phyloP scores from a whole-genome alignment of 2,888 invertebrate species.

The Stegana nigrithorax region DNA sequence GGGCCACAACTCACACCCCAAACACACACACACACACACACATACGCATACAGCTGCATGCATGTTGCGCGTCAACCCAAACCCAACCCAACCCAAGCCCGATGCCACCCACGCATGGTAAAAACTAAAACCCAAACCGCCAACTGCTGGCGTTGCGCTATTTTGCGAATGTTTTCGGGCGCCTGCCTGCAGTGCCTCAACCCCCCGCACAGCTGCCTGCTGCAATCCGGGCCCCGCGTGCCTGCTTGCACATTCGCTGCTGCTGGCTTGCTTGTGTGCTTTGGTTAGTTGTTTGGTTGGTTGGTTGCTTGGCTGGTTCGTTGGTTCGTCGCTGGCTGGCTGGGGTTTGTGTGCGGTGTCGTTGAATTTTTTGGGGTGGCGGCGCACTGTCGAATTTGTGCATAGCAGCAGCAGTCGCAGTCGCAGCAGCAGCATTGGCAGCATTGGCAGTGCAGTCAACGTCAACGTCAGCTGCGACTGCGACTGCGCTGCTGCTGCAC shows the following conservation, averaged over 20 bases:
- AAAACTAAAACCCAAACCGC: no score
- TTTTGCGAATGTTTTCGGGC: conserved; percentile 22
- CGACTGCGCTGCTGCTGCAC: background rate
- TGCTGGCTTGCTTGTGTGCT: conserved; percentile 21
- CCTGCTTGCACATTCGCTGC: conserved; percentile 23
- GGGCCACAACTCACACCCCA: background rate
- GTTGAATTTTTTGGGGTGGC: conserved; percentile 58
- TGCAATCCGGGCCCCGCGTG: conserved; percentile 18
- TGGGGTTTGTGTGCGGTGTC: conserved; percentile 31
- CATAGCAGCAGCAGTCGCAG: background rate
- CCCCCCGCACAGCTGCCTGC: background rate
- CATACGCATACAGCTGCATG: no score
- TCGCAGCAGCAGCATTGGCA: background rate
- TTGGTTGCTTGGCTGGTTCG: background rate
- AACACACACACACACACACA: no score
- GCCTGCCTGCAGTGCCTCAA: no score
- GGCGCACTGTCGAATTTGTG: conserved; percentile 62
- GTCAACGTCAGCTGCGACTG: background rate
- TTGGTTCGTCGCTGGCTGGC: no score
- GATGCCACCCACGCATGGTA: background rate
- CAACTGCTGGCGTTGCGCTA: background rate
- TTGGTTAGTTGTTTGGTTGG: conserved; percentile 4
- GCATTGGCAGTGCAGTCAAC: no score
- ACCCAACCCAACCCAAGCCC: background rate
- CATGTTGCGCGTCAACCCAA: background rate